Base-by-base conservation (phyloP, 2,113 vertebrate species). In the Callaeas wilsoni region DNA sequence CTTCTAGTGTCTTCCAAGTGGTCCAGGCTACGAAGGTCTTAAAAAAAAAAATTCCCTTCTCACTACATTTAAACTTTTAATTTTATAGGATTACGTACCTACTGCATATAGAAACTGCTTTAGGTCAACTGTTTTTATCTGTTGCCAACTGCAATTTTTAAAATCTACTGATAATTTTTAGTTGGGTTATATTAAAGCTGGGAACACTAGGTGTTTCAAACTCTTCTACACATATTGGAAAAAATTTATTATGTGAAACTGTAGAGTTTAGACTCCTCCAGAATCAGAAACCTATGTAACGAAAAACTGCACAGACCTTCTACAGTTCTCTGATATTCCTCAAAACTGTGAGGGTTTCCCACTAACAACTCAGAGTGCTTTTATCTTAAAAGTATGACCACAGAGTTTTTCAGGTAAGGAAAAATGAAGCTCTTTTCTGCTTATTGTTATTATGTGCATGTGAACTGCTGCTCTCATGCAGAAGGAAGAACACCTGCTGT, bases 1-100 rank as follows among this genome's bases (percentile, higher is more conserved):
- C 46, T 64, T 57, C n/a, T 32, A 13, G 1, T 0, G 10, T 50
- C 4, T 76, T 85, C 13, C 6, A 56, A 75, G 35, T 3, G 4
- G 6, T 26, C 33, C 56, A 33, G 7, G 60, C 13, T 74, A 82
- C 3, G 13, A 8, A 78, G 47, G 5, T 7, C 16, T 32, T 13
- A 30, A 33, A 52, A 73, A 41, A 35, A 8, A 12, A 12, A 17
- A 17, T 21, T 49, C 3, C 7, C 16, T 49, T 70, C 9, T 41
- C 57, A 83, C 12, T 52, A 32, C 4, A 59, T 0, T 1, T 8
- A 21, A 69, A 47, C 29, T 41, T 69, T 30, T 9, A 44, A 46
- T 62, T 55, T n/a, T 83, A 35, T 7, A 80, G 7, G 5, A 11
- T 27, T 62, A 88, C 13, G 65, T 3, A 63, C 6, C 7, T 57